Percentiles rank a stretch among this genome's conserved stretches.
These are phyloP conservation scores for Lepidotrigona ventralis DNA, from an alignment of 1,140 invertebrate genomes.

Conservation along the genomic window DNA sequence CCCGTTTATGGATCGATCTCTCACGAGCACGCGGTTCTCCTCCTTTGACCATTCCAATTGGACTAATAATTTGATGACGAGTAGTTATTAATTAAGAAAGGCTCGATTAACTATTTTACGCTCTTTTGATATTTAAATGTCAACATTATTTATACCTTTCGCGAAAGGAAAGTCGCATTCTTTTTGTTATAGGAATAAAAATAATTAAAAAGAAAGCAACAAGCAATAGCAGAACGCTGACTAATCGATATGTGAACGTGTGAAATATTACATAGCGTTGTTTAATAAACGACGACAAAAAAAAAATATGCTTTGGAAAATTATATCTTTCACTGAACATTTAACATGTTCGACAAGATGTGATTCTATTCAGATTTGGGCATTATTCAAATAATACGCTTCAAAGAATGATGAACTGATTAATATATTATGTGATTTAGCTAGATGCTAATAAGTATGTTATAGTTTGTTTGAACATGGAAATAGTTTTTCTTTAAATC, in stretches of 20 bases:
- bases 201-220: background rate
- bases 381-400: no score
- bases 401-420: no score
- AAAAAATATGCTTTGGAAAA: no score
- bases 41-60: background rate
- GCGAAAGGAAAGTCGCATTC: background rate
- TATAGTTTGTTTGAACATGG: no score
- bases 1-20: slow-evolving; percentile 33
- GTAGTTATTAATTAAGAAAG: background rate
- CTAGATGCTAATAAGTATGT: no score
- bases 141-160: background rate
- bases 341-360: no score
- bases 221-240: background rate
- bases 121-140: slow-evolving; percentile 1
- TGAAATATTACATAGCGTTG: background rate
- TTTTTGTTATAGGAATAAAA: background rate
- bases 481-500: no score
- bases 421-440: no score
- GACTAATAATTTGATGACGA: background rate
- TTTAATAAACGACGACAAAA: background rate
- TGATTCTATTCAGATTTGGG: no score
- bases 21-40: slow-evolving; percentile 4
- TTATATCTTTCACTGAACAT: no score
- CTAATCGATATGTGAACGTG: background rate
- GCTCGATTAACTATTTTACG: background rate